Evolutionary conservation across 2,797 vertebrate genomes (phyloP), one percentile per base, ranked within the genome.

Genomic region (Chelonia mydas): DNA sequence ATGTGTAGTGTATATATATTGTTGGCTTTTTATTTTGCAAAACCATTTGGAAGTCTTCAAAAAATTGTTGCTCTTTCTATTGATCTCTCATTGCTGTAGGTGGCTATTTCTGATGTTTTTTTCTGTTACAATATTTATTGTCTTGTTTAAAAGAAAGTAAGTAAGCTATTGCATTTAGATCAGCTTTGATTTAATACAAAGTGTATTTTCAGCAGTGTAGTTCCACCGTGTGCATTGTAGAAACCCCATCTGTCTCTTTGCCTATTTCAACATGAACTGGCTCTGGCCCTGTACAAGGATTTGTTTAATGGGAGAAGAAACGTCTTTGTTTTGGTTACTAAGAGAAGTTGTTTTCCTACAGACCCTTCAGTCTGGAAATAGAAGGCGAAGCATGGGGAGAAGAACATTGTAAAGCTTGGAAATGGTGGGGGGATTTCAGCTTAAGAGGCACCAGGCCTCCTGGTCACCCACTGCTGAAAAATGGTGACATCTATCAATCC

Each of bases 401-500:
- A 84, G 57, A 90, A 53, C 81, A 89, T 61, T 76, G 61, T 61
- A 80, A 83, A 87, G 53, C 37, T 83, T 86, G 84, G 93, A 82
- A 41, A 82, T 68, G 92, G 15, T 9, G 82, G 6, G 65, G 37
- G 80, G 33, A 80, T 92, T 92, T 95, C 90, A 80, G 83, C 91
- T 31, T 96, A 93, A 94, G 95, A 94, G 93, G 91, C 91, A 82
- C 68, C 27, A 53, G 92, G 80, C 88, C 89, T 1, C 37, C 87
- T 91, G 78, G 50, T 81, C 55, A 25, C 81, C 89, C 80, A 23
- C 81, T 84, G 97, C 96, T 96, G 92, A 94, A 95, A 93, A 89
- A 89, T 65, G 89, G 94, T 97, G 97, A 95, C 95, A 89, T 88
- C 90, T 49, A 59, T 97, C 95, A 97, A 82, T 97, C 90, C 90